A percentile compares a stretch with the other conserved stretches of the same genome.
Conservation (phyloP, 2,888 invertebrate species). For the Venustoraphidia nigricollis region DNA sequence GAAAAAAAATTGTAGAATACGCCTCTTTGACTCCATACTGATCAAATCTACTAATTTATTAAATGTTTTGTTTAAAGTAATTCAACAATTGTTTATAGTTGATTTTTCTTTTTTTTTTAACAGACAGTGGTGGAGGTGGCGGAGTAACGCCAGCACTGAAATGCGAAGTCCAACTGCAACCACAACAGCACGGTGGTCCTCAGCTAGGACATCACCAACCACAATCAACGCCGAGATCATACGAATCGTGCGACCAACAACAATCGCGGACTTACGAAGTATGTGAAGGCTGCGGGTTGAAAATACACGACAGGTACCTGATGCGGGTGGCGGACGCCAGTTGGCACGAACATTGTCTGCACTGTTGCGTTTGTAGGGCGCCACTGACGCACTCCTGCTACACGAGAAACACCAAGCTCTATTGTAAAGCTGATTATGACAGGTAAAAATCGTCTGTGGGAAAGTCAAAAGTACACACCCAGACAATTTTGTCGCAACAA, state of each 20-base stretch:
- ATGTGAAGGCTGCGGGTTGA: conserved; percentile 89
- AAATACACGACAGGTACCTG: conserved; percentile 88
- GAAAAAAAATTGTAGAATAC: no score
- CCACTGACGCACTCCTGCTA: conserved; percentile 88
- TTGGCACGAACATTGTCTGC: conserved; percentile 94
- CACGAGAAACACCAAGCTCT: conserved; percentile 83
- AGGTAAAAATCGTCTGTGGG: conserved; percentile 42
- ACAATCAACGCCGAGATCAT: no score
- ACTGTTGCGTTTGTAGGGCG: conserved; percentile 86
- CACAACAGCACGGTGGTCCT: background rate
- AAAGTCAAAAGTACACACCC: background rate
- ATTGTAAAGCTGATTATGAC: conserved; percentile 95
- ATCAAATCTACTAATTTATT: no score
- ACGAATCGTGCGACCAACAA: no score
- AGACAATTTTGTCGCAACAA: background rate
- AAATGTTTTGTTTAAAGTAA: no score
- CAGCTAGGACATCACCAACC: no score
- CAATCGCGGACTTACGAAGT: conserved; percentile 62
- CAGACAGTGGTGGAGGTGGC: no score
- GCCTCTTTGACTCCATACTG: no score
- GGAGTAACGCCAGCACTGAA: background rate
- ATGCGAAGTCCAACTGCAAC: conserved; percentile 2
- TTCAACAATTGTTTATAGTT: no score
- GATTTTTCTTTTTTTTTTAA: no score
- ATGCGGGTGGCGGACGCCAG: conserved; percentile 88